Conservation (phyloP, 1,140 invertebrate genomes). For the Heterodera schachtii region DNA sequence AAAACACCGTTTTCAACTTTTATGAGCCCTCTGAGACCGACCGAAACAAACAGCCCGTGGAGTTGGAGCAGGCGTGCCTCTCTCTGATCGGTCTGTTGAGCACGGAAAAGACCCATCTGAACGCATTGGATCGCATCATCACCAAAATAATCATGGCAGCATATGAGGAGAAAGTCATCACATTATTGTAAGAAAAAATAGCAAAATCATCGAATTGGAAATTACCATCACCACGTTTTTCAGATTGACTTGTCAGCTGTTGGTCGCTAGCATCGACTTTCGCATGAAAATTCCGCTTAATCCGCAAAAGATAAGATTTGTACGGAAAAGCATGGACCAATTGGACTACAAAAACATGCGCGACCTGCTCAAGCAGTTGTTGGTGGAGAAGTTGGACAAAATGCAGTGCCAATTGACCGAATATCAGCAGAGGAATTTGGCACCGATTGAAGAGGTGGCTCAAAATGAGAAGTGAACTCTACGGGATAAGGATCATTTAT, state of each 20-base stretch:
- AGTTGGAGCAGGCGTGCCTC: constrained; percentile 35
- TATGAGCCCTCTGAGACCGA: background rate
- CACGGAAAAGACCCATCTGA: constrained; percentile 35
- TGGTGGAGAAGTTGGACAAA: constrained; percentile 48
- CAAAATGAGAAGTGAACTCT: too few relatives aligned
- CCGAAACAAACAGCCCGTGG: constrained; percentile 6
- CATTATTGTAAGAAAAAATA: constrained; percentile 37
- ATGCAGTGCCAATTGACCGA: constrained; percentile 38
- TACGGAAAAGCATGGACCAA: constrained; percentile 46
- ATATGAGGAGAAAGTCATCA: constrained; percentile 39
- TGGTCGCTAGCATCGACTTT: constrained; percentile 50
- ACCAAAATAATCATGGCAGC: constrained; percentile 47
- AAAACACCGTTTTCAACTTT: background rate
- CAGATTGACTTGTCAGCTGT: constrained; percentile 42
- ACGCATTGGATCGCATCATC: constrained; percentile 42
- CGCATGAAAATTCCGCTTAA: constrained; percentile 49
- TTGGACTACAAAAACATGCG: constrained; percentile 53
- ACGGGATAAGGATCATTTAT: too few relatives aligned
- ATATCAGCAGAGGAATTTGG: constrained; percentile 49
- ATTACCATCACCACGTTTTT: background rate
- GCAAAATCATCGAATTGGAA: constrained; percentile 16
- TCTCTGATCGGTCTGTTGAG: constrained; percentile 34
- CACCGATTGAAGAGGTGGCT: constrained; percentile 41
- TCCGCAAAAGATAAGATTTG: constrained; percentile 42
- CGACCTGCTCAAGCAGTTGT: constrained; percentile 47